Base-by-base conservation (phyloP, 2,797 vertebrate genomes). In the Acipenser transmontanus region DNA sequence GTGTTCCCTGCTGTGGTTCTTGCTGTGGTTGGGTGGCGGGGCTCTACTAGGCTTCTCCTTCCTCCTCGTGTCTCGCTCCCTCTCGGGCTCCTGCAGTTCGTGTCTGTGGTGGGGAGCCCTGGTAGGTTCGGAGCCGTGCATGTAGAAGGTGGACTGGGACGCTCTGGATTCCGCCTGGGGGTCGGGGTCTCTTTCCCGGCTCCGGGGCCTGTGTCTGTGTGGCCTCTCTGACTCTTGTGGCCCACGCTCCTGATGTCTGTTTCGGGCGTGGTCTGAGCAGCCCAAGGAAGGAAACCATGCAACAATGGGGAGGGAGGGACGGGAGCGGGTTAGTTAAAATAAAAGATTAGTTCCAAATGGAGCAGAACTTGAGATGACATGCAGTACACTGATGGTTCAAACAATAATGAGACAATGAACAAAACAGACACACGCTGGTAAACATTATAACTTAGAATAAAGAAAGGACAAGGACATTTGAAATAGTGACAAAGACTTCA, bases 241-340 rank as follows among this genome's bases (percentile, higher is more conserved):
- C 62, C 85, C 84, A 78, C 80, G 78, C 75, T 80, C 91, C 61
- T 90, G 83, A 73, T 85, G 74, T 73, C 78, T 90, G 78, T 77
- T 85, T 77, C 78, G 74, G 75, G 80, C 83, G 50, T 83, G 81
- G 73, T 92, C 94, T 77, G 79, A 81, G 80, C 64, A 70, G 68
- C 0, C 49, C 11, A 47, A 34, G 4, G 59, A 59, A 64, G 52
- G 48, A 60, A 17, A 66, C 52, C 34, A 66, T 65, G 60, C 61
- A 68, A 65, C 54, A 66, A 64, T 60, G 57, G 17, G 59, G 61
- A 72, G 8, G 66, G 70, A 72, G 85, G 54, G 71, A 87, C 69
- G 7, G 74, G 74, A 73, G 64, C 7, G 57, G 57, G 82, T 94
- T 90, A 92, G 88, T 82, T 72, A 66, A 67, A 60, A 73, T 1